Evolutionary conservation across 2,113 vertebrate genomes (phyloP), one percentile per base, ranked within the genome.

Genomic region (Eleginops maclovinus): DNA sequence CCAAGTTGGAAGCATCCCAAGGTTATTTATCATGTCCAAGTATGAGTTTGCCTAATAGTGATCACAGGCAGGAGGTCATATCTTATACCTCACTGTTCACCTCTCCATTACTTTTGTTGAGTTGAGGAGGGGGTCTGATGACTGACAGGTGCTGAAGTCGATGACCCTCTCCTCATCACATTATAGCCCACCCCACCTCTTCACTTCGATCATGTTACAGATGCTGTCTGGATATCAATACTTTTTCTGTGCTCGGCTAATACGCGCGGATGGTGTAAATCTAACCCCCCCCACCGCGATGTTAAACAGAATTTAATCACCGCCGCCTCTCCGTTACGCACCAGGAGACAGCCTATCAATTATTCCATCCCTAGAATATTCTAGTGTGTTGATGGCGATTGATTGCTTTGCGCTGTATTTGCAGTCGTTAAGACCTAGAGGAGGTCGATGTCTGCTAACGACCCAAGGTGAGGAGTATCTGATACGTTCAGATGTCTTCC

Each of bases 281-380:
- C 64, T 47, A 59, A n/a, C 21, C 26, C 40, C 13, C 72, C 78
- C 63, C 75, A 80, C 61, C 60, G 40, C 82, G 85, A 86, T 85
- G 88, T 91, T 93, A 86, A 91, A 91, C 81, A 82, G 77, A 72
- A 87, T 84, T 89, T 89, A 89, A 92, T 93, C 89, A 91, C 85
- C 79, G 49, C 64, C 71, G 86, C 88, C 59, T 92, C 89, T 85
- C 73, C 51, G 87, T 87, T 88, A 85, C 83, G 83, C 86, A 67
- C 82, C 76, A 81, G 82, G 79, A 89, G 83, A 91, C 79, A 80
- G 79, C 87, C 88, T 87, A 89, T 92, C 88, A 92, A 90, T 91
- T 90, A 93, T 91, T 79, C 76, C 87, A 87, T 86, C 84, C 84
- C 79, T 51, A 55, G 83, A 91, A 90, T 87, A 91, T 90, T 89